phyloP scores from a whole-genome alignment of 2,888 invertebrate genomes.

The Luperina testacea region DNA sequence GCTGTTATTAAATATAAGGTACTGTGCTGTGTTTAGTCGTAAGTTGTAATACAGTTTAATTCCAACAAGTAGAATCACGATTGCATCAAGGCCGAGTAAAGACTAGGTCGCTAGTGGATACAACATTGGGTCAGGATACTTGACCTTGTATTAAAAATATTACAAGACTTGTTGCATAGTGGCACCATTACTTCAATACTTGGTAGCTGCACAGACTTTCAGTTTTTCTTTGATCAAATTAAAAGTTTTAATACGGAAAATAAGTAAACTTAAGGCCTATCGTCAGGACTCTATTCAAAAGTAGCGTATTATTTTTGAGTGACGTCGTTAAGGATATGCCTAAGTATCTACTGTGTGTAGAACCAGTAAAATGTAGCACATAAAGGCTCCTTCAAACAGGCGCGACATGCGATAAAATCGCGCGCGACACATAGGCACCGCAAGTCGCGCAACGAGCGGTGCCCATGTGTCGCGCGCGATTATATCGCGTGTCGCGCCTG shows the following conservation, averaged over 20 bases:
- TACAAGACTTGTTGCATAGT: constrained; percentile 47
- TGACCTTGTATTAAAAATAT: constrained; percentile 64
- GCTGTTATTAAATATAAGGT: constrained; percentile 27
- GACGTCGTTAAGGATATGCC: background rate
- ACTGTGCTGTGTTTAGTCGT: constrained; percentile 33
- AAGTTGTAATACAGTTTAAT: constrained; percentile 44
- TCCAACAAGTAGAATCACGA: constrained; percentile 59
- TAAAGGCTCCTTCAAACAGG: too few relatives aligned
- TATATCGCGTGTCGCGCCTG: too few relatives aligned
- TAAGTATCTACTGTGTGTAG: too few relatives aligned
- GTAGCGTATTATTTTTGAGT: background rate
- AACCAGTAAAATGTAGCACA: too few relatives aligned
- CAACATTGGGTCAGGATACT: constrained; percentile 60
- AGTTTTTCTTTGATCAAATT: constrained; percentile 20
- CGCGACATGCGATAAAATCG: too few relatives aligned
- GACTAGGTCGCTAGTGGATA: constrained; percentile 60
- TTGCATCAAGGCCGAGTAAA: constrained; percentile 60
- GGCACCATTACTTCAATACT: constrained; percentile 22
- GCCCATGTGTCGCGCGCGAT: too few relatives aligned
- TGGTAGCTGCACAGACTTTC: constrained; percentile 17
- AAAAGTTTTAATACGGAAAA: background rate
- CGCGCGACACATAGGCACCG: too few relatives aligned
- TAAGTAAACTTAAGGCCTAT: background rate
- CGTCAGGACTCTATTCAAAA: background rate
- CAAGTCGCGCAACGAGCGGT: too few relatives aligned